A percentile compares a stretch with the other conserved stretches of the same genome.
Conservation (phyloP, 2,113 vertebrate genomes). For the Leptodactylus fuscus region DNA sequence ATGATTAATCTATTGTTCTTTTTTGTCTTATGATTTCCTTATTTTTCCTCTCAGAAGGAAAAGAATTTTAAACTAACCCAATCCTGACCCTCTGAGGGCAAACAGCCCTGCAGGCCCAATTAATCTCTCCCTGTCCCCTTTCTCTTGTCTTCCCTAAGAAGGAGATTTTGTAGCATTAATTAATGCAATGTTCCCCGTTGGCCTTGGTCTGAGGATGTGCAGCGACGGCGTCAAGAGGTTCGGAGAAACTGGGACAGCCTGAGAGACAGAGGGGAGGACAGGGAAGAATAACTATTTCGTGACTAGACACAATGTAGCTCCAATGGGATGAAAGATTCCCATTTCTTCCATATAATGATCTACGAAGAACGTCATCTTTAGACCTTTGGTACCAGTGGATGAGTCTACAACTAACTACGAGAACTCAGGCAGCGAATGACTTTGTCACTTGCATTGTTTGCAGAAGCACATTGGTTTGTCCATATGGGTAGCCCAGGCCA, state of each 20-base stretch:
- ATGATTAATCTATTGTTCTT: conserved; percentile 18
- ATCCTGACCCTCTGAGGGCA: conserved; percentile 24
- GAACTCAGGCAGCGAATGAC: too few relatives aligned
- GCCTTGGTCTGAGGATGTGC: conserved; percentile 16
- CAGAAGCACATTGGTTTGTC: too few relatives aligned
- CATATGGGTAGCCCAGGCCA: too few relatives aligned
- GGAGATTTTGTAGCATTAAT: conserved; percentile 39
- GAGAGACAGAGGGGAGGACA: neutral
- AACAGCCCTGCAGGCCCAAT: conserved; percentile 14
- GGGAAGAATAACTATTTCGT: neutral
- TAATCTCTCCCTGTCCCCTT: conserved; percentile 15
- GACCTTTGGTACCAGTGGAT: too few relatives aligned
- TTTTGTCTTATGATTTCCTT: conserved; percentile 2
- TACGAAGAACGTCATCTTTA: neutral
- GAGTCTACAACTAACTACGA: too few relatives aligned
- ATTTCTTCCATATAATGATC: neutral
- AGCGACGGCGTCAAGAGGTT: conserved; percentile 17
- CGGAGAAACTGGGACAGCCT: conserved; percentile 36
- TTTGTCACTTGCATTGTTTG: too few relatives aligned
- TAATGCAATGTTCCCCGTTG: conserved; percentile 3
- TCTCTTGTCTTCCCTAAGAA: conserved; percentile 47
- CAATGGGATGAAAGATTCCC: neutral
- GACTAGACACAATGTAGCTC: neutral
- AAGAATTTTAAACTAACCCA: conserved; percentile 44
- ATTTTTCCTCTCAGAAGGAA: conserved; percentile 9